Evolutionary conservation across 2,113 vertebrate genomes (phyloP).

Genomic region (Nasalis larvatus): DNA sequence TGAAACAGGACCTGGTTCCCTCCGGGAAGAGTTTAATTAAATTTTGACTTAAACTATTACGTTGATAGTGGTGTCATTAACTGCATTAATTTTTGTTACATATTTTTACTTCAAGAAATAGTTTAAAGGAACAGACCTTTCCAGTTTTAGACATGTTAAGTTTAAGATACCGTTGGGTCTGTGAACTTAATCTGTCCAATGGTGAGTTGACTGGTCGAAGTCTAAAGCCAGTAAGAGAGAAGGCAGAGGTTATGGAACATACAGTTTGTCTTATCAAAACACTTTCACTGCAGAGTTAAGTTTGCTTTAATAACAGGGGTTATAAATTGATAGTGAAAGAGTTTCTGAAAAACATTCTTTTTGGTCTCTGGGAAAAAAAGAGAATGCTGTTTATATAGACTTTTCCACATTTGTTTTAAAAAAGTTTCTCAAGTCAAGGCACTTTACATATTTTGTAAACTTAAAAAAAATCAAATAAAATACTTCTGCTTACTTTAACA

Average conservation of each 20-base stretch:
- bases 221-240: not conserved
- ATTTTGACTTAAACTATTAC: not conserved
- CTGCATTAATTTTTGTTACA: not conserved
- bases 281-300: not conserved
- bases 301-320: not conserved
- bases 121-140: not conserved
- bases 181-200: not conserved
- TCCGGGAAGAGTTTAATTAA: too few species aligned
- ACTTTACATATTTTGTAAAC: not conserved
- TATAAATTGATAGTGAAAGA: not conserved
- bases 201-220: not conserved
- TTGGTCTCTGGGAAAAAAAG: not conserved
- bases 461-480: not conserved
- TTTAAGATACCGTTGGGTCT: not conserved
- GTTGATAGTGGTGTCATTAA: not conserved
- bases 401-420: not conserved
- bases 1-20: too few species aligned
- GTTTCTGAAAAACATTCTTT: not conserved
- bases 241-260: not conserved
- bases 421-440: not conserved
- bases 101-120: constrained; percentile 21
- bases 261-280: not conserved
- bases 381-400: not conserved
- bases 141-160: not conserved
- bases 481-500: constrained; percentile 9